A percentile compares a stretch with the other conserved stretches of the same genome.
Conservation (phyloP, 2,888 invertebrate genomes). For the Mythimna albipuncta region DNA sequence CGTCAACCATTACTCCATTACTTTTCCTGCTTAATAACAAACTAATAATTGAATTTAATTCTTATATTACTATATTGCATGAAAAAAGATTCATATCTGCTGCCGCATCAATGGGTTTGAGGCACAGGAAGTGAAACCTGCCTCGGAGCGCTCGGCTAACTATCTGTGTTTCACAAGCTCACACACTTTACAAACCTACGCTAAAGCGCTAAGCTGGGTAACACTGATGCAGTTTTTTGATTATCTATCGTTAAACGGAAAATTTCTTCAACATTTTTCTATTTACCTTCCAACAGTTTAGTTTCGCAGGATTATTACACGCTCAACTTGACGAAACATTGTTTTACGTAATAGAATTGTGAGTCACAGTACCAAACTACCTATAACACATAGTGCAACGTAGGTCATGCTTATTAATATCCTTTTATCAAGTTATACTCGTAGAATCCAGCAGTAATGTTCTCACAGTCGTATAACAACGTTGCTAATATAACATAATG, state of each 20-base stretch:
- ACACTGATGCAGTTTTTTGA: slow-evolving; percentile 38
- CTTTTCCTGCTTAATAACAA: slow-evolving; percentile 5
- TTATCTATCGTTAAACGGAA: slow-evolving; percentile 36
- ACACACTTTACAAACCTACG: slow-evolving; percentile 58
- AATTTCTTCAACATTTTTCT: slow-evolving; percentile 29
- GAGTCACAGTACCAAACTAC: slow-evolving; percentile 62
- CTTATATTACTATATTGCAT: slow-evolving; percentile 37
- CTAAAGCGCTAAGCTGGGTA: slow-evolving; percentile 31
- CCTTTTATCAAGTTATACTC: slow-evolving; percentile 49
- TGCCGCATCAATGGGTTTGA: slow-evolving; percentile 69
- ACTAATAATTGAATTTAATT: slow-evolving; percentile 26
- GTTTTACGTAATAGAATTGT: slow-evolving; percentile 63
- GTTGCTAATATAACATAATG: slow-evolving; percentile 46
- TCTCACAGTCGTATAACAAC: slow-evolving; percentile 56
- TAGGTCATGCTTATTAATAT: slow-evolving; percentile 60
- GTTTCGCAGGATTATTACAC: slow-evolving; percentile 53
- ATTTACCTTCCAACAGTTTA: slow-evolving; percentile 40
- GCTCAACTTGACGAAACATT: slow-evolving; percentile 59
- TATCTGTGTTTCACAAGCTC: slow-evolving; percentile 67
- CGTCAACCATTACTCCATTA: slow-evolving; percentile 8
- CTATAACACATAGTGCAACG: slow-evolving; percentile 52
- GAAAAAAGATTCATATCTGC: slow-evolving; percentile 58
- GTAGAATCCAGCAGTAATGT: slow-evolving; percentile 43
- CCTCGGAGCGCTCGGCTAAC: slow-evolving; percentile 64
- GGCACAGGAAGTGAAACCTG: slow-evolving; percentile 79